Percentiles rank a stretch among this genome's conserved stretches.
These are phyloP conservation scores for Crossoptilon crossoptilon DNA, from an alignment of 2,797 vertebrate species.

Conservation along the genomic window DNA sequence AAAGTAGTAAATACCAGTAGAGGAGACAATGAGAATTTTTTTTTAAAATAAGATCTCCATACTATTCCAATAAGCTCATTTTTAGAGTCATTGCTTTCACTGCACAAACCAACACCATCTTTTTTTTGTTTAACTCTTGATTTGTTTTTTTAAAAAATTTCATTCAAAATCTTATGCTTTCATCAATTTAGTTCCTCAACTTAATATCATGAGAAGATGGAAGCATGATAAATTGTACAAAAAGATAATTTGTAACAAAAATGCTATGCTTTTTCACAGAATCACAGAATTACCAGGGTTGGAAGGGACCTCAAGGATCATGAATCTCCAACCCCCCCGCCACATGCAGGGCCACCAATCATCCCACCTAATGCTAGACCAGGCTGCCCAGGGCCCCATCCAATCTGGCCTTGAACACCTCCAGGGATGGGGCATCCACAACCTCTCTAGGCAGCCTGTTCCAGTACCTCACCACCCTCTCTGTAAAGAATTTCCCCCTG, in stretches of 20 bases:
- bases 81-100: not conserved
- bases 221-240: not conserved
- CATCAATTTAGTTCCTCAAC: not conserved
- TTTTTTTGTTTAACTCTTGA: not conserved
- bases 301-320: too few relatives aligned
- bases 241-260: slow-evolving; percentile 15
- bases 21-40: not conserved
- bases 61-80: not conserved
- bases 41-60: not conserved
- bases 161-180: slow-evolving; percentile 5
- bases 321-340: too few relatives aligned
- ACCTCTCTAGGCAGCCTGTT: too few relatives aligned
- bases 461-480: too few relatives aligned
- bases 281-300: too few relatives aligned
- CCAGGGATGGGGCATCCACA: too few relatives aligned
- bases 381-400: too few relatives aligned
- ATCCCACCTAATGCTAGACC: too few relatives aligned
- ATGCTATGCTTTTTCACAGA: not conserved
- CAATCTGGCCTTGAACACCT: too few relatives aligned
- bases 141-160: not conserved
- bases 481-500: too few relatives aligned
- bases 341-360: too few relatives aligned
- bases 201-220: slow-evolving; percentile 39
- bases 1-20: not conserved
- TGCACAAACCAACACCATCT: not conserved